Conservation (phyloP, 2,888 invertebrate genomes). For the Bimastos eiseni region DNA sequence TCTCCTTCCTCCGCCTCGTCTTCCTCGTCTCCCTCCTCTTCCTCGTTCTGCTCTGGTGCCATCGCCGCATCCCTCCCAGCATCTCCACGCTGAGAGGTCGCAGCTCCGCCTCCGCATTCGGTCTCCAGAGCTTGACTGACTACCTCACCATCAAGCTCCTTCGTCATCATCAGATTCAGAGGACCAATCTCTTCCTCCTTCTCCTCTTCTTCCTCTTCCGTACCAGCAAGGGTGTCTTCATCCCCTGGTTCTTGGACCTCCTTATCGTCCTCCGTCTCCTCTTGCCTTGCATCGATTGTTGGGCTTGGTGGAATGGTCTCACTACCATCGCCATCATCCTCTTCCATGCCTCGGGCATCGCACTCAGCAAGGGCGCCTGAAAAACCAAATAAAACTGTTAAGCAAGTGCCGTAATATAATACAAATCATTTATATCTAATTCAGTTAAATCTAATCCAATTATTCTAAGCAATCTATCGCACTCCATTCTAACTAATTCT, state of each 20-base stretch:
- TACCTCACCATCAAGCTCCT: neutral
- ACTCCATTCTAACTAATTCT: neutral
- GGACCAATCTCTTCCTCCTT: neutral
- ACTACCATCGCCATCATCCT: neutral
- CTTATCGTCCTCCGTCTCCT: neutral
- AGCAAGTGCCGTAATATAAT: no score
- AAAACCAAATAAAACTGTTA: neutral
- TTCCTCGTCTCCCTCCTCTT: neutral
- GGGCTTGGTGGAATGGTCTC: neutral
- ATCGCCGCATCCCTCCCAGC: neutral
- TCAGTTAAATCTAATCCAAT: no score
- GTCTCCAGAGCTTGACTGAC: neutral
- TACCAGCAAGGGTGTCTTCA: neutral
- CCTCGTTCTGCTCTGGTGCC: neutral
- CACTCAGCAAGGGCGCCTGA: neutral
- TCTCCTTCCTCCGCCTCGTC: neutral
- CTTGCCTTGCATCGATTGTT: neutral
- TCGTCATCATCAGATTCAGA: neutral
- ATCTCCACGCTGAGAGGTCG: neutral
- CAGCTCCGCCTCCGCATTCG: neutral
- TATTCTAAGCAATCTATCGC: no score
- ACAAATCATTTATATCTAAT: no score
- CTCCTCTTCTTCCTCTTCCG: neutral
- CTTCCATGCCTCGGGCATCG: neutral
- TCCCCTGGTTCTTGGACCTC: neutral